phyloP scores from a whole-genome alignment of 2,797 vertebrate species.

The Bradypodion pumilum region DNA sequence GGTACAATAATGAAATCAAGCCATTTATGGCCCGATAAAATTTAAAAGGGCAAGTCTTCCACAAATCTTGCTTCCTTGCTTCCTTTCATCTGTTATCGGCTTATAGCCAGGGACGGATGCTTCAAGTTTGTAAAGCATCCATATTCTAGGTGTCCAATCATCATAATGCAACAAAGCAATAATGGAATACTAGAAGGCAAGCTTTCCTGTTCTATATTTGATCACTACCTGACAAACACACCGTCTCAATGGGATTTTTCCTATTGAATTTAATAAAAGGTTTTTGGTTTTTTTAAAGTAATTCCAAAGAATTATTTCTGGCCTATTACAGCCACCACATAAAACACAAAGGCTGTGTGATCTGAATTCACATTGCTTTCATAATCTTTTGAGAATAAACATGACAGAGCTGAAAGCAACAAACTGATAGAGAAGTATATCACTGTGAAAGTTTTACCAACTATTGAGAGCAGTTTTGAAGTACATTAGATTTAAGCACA shows the following conservation, averaged over 20 bases:
- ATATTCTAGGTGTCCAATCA: not conserved
- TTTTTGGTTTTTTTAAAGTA: too few relatives aligned
- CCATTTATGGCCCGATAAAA: not conserved
- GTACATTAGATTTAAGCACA: slow-evolving; percentile 2
- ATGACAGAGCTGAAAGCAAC: fast-evolving
- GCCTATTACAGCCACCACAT: slow-evolving; percentile 2
- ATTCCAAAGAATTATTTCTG: not conserved
- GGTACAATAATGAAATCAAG: not conserved
- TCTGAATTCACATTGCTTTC: fast-evolving
- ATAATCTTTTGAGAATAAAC: slow-evolving; percentile 11
- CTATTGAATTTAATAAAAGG: not conserved
- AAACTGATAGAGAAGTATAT: slow-evolving; percentile 7
- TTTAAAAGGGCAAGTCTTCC: not conserved
- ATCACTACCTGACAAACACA: not conserved
- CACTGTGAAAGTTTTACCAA: slow-evolving; percentile 15
- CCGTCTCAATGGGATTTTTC: not conserved
- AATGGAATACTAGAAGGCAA: not conserved
- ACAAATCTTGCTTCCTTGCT: not conserved
- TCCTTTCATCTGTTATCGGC: not conserved
- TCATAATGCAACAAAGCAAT: not conserved
- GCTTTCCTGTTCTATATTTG: not conserved
- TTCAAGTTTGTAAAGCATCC: not conserved
- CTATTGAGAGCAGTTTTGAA: not conserved
- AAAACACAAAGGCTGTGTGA: not conserved
- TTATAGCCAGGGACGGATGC: not conserved